Conservation (phyloP, 2,888 invertebrate genomes). For the Acanthopleura granulata region DNA sequence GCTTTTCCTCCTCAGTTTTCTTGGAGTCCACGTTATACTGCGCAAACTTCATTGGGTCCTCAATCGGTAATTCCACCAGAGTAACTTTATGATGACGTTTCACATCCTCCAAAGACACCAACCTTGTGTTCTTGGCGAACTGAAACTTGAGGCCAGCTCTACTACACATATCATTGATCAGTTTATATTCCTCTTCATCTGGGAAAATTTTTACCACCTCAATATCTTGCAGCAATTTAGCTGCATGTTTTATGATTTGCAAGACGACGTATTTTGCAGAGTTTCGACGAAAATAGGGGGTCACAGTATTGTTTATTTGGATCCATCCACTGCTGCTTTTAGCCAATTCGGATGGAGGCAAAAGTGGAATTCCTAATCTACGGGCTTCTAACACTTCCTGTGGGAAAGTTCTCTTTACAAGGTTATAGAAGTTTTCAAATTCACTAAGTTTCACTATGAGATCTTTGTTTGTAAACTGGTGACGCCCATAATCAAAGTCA, state of each 20-base stretch:
- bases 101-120: conserved; percentile 57
- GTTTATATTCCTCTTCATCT: conserved; percentile 53
- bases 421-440: conserved; percentile 88
- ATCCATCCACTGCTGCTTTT: conserved; percentile 52
- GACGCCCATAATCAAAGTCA: conserved; percentile 89
- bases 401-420: conserved; percentile 74
- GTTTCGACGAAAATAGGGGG: conserved; percentile 86
- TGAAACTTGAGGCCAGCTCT: conserved; percentile 59
- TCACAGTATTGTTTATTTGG: conserved; percentile 81
- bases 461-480: conserved; percentile 89
- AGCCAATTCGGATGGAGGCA: background rate
- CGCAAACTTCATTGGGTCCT: conserved; percentile 64
- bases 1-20: background rate
- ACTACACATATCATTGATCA: conserved; percentile 61
- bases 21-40: conserved; percentile 37
- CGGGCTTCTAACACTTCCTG: conserved; percentile 39
- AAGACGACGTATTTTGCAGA: conserved; percentile 87
- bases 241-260: conserved; percentile 64
- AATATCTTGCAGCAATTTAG: conserved; percentile 53
- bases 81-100: conserved; percentile 44
- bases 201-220: conserved; percentile 49
- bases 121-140: conserved; percentile 56
- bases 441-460: conserved; percentile 89
- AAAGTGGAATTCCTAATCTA: background rate
- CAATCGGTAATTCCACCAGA: conserved; percentile 57